These are phyloP conservation scores for Pentalonia nigronervosa DNA, from an alignment of 1,140 invertebrate species.

Conservation along the genomic window DNA sequence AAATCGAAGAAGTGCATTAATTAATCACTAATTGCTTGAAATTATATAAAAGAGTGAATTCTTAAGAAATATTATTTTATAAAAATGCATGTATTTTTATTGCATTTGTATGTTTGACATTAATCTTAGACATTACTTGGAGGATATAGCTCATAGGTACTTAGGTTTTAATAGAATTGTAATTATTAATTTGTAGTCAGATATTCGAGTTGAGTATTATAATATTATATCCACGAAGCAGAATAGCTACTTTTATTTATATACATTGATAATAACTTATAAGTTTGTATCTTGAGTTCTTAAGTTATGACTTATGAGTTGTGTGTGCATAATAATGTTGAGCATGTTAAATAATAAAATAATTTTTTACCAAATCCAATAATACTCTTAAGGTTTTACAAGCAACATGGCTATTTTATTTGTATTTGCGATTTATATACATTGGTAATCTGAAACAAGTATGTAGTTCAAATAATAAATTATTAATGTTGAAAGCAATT, in stretches of 20 bases:
- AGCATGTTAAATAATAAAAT: not conserved
- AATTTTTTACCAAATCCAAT: not conserved
- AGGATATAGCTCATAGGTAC: not conserved
- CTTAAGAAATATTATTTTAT: constrained; percentile 1
- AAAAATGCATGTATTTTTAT: not conserved
- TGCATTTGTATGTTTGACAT: not conserved
- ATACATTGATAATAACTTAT: not conserved
- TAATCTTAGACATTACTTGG: not conserved
- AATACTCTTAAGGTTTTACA: too few relatives aligned
- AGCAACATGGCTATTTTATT: not conserved
- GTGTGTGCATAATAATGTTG: not conserved
- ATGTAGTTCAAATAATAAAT: not conserved
- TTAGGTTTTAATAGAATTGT: not conserved
- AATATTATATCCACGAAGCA: not conserved
- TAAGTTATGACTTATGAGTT: not conserved
- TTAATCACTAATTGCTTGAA: not conserved
- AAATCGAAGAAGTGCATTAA: not conserved
- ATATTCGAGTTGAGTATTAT: not conserved
- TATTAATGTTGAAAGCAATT: not conserved
- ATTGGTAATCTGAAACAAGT: not conserved
- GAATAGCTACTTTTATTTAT: not conserved
- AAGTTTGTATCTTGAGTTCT: not conserved
- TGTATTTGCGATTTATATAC: not conserved
- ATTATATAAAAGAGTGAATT: not conserved
- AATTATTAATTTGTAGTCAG: not conserved